A percentile compares a stretch with the other conserved stretches of the same genome.
Evolutionary conservation across 2,888 invertebrate species (phyloP).

Genomic region (Dendrolimus pini): DNA sequence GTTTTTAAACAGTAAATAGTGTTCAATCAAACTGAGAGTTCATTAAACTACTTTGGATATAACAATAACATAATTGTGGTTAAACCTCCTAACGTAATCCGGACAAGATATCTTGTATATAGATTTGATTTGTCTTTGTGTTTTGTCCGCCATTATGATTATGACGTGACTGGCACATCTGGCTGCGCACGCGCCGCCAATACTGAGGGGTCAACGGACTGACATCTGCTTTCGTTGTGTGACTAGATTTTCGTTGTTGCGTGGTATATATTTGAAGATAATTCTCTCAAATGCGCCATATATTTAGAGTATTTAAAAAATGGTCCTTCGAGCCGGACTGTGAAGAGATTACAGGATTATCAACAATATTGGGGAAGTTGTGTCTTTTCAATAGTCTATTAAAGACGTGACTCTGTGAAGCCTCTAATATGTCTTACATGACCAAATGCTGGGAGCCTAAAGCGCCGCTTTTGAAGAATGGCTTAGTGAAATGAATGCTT

Average conservation of each 20-base stretch:
- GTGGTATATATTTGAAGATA: not conserved
- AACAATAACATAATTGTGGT: constrained; percentile 66
- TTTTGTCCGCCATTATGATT: constrained; percentile 60
- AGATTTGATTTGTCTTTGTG: constrained; percentile 64
- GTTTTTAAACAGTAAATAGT: too few relatives aligned
- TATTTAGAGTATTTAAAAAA: too few relatives aligned
- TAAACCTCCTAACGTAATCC: constrained; percentile 69
- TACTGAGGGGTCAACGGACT: constrained; percentile 41
- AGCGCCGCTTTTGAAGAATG: too few relatives aligned
- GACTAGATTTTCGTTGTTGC: not conserved
- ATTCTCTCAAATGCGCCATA: too few relatives aligned
- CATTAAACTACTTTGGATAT: constrained; percentile 51
- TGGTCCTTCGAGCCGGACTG: too few relatives aligned
- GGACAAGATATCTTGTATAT: constrained; percentile 58
- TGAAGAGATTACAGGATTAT: too few relatives aligned
- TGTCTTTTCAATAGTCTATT: too few relatives aligned
- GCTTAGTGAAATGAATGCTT: too few relatives aligned
- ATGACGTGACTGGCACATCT: constrained; percentile 66
- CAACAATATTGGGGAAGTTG: too few relatives aligned
- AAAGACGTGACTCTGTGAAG: too few relatives aligned
- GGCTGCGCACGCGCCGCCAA: constrained; percentile 44
- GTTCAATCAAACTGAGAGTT: constrained; percentile 23
- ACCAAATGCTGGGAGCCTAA: too few relatives aligned
- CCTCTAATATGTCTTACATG: too few relatives aligned
- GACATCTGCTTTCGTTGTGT: constrained; percentile 39